Percentiles rank a stretch among this genome's conserved stretches.
These are phyloP conservation scores for Ciona savignyi DNA, from an alignment of 23 tunicate species.

Conservation along the genomic window DNA sequence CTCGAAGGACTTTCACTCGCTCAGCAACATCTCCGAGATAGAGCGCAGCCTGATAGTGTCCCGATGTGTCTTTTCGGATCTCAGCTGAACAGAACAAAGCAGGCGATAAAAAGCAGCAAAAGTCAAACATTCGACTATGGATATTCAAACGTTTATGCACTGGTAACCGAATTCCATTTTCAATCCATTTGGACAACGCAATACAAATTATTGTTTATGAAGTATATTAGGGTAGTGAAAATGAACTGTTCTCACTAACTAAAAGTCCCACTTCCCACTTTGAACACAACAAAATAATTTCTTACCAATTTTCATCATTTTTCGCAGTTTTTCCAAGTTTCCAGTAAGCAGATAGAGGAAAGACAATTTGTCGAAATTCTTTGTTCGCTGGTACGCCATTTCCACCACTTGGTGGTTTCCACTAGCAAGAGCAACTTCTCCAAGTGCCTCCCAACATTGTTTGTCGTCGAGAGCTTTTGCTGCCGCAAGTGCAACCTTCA, in stretches of 20 bases:
- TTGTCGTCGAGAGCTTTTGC: constrained; percentile 94
- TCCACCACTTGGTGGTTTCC: constrained; percentile 98
- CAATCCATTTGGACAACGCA: no score
- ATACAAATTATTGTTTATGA: no score
- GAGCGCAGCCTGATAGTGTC: constrained; percentile 91
- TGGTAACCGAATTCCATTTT: no score
- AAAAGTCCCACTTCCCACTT: neutral
- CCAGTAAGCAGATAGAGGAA: constrained; percentile 94
- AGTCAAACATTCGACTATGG: no score
- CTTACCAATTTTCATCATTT: constrained; percentile 98
- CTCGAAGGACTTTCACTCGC: constrained; percentile 69
- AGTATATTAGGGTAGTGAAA: no score
- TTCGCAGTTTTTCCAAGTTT: constrained; percentile 82
- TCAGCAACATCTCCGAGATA: constrained; percentile 95
- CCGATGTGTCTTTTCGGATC: constrained; percentile 89
- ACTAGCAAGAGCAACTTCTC: constrained; percentile 79
- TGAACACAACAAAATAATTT: neutral
- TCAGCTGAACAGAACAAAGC: constrained; percentile 51
- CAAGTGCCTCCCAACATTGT: constrained; percentile 97
- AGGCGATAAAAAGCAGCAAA: no score
- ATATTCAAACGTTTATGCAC: no score
- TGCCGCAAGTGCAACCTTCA: constrained; percentile 89
- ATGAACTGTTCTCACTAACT: no score
- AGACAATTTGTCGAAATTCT: constrained; percentile 92
- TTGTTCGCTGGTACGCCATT: constrained; percentile 93